A percentile compares a stretch with the other conserved stretches of the same genome.
These are phyloP conservation scores for Holacanthella duospinosa DNA, from an alignment of 2,888 invertebrate species.

Conservation along the genomic window DNA sequence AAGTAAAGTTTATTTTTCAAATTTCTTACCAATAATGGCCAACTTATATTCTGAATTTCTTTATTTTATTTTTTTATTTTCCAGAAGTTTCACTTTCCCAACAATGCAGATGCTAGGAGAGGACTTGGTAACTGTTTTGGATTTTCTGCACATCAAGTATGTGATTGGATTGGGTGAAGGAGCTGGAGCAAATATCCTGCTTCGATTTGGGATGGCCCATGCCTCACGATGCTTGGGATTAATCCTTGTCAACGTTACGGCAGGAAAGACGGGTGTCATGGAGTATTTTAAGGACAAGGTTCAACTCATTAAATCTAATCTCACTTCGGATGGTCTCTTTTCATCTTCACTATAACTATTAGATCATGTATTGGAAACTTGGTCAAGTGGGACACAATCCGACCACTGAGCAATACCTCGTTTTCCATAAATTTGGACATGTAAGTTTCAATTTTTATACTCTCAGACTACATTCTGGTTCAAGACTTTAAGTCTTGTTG, in stretches of 20 bases:
- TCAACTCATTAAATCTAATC: conserved; percentile 14
- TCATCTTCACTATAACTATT: conserved; percentile 23
- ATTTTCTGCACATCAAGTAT: conserved; percentile 69
- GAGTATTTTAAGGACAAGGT: conserved; percentile 76
- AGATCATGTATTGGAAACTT: conserved; percentile 73
- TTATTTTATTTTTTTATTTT: neutral
- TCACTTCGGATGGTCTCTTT: neutral
- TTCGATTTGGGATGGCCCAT: conserved; percentile 71
- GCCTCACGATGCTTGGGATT: conserved; percentile 66
- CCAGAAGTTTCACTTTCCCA: conserved; percentile 62
- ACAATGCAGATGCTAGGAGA: conserved; percentile 70
- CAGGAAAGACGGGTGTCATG: conserved; percentile 71
- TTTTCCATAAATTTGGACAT: conserved; percentile 83
- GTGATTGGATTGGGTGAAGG: conserved; percentile 79
- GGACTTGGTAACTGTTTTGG: conserved; percentile 67
- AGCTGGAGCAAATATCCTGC: conserved; percentile 67
- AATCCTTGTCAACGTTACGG: conserved; percentile 76
- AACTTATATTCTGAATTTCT: no score
- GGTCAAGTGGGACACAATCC: conserved; percentile 66
- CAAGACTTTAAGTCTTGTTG: neutral
- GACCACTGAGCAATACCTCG: conserved; percentile 74
- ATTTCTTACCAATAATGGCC: no score
- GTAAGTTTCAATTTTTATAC: conserved; percentile 53
- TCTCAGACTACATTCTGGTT: neutral
- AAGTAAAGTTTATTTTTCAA: neutral